A percentile compares a stretch with the other conserved stretches of the same genome.
Conservation (phyloP, 1,140 invertebrate species). For the Goniozus legneri region DNA sequence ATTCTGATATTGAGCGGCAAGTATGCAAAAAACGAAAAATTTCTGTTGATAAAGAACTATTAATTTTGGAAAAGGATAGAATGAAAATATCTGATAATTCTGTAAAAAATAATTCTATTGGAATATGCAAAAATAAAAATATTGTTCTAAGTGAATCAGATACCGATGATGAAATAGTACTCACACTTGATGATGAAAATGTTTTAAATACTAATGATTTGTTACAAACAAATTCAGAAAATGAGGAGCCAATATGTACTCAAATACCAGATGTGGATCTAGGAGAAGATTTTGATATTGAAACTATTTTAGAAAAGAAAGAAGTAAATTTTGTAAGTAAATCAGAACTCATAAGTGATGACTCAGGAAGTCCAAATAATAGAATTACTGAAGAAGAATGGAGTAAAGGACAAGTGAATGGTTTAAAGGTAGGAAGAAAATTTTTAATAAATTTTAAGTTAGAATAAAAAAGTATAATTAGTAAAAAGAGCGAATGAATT, state of each 20-base stretch:
- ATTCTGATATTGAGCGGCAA: slow-evolving; percentile 14
- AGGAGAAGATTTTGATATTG: slow-evolving; percentile 39
- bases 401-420: slow-evolving; percentile 48
- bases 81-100: too few relatives aligned
- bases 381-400: slow-evolving; percentile 32
- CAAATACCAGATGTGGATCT: slow-evolving; percentile 44
- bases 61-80: slow-evolving; percentile 7
- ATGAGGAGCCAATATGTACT: slow-evolving; percentile 30
- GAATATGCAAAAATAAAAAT: too few relatives aligned
- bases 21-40: slow-evolving; percentile 32
- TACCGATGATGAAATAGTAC: too few relatives aligned
- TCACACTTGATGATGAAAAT: background rate
- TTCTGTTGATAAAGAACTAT: slow-evolving; percentile 6
- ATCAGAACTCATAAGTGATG: background rate
- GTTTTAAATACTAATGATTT: slow-evolving; percentile 6
- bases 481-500: slow-evolving; percentile 4
- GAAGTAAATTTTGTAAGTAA: background rate
- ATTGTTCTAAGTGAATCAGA: background rate
- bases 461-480: slow-evolving; percentile 2
- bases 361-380: slow-evolving; percentile 1
- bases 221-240: slow-evolving; percentile 28
- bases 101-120: too few relatives aligned
- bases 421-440: slow-evolving; percentile 25
- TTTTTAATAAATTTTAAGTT: slow-evolving; percentile 1
- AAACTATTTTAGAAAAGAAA: slow-evolving; percentile 8